Percentiles rank a stretch among this genome's conserved stretches.
Conservation (phyloP, 2,888 invertebrate genomes). For the Operophtera brumata region DNA sequence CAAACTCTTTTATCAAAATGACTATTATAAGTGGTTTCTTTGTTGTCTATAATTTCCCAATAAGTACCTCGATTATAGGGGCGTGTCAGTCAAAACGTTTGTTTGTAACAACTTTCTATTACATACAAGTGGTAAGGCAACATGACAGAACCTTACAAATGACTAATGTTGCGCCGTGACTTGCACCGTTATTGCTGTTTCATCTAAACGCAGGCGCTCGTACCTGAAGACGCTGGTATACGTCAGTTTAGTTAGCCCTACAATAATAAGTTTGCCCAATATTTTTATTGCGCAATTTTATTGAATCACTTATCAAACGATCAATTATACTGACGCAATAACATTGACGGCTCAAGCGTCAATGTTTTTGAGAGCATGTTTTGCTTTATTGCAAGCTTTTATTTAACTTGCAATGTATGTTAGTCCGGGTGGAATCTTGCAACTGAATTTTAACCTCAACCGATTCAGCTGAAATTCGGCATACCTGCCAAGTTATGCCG, state of each 20-base stretch:
- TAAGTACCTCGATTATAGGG: slow-evolving; percentile 24
- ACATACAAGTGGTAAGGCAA: slow-evolving; percentile 45
- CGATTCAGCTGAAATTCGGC: too few species aligned
- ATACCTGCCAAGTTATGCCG: too few species aligned
- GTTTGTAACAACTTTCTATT: slow-evolving; percentile 33
- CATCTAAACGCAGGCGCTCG: slow-evolving; percentile 52
- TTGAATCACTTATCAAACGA: too few species aligned
- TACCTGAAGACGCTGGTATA: slow-evolving; percentile 2
- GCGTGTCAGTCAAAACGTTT: slow-evolving; percentile 30
- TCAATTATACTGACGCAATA: too few species aligned
- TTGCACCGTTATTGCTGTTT: slow-evolving; percentile 61
- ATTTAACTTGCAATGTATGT: too few species aligned
- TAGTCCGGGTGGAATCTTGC: too few species aligned
- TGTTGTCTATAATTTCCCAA: slow-evolving; percentile 23
- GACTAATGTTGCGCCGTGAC: slow-evolving; percentile 66
- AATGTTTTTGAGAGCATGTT: too few species aligned
- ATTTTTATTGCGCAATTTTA: too few species aligned
- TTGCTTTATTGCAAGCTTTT: too few species aligned
- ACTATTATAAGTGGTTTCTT: neutral
- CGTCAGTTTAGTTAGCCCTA: neutral
- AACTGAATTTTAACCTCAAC: too few species aligned
- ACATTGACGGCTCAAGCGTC: too few species aligned
- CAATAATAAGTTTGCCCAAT: neutral
- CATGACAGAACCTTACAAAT: slow-evolving; percentile 57
- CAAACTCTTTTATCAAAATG: too few species aligned